These are phyloP conservation scores for Sitta europaea DNA, from an alignment of 2,113 vertebrate genomes.

Conservation along the genomic window DNA sequence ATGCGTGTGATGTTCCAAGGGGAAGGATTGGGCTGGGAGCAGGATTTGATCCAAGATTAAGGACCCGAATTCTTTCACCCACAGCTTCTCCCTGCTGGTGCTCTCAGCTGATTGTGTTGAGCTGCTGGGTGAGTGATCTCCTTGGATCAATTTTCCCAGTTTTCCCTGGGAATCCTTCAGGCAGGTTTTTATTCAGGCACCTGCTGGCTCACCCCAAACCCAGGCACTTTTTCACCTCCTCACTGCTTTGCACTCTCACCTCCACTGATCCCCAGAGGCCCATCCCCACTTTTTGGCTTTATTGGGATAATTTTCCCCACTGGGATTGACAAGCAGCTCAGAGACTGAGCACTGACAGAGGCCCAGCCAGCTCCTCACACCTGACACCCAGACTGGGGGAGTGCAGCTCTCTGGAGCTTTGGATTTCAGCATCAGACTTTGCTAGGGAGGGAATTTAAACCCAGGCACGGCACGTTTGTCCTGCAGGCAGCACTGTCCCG, in stretches of 20 bases:
- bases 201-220: neutral
- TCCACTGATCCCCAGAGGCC: fast-evolving
- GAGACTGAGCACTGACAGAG: fast-evolving
- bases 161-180: neutral
- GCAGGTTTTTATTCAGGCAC: neutral
- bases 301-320: fast-evolving
- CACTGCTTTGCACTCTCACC: neutral
- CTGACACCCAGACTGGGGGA: fast-evolving
- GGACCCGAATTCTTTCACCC: neutral
- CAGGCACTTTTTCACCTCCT: neutral
- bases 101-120: neutral
- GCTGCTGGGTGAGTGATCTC: neutral
- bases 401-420: neutral
- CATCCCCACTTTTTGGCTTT: neutral
- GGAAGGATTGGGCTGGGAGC: neutral
- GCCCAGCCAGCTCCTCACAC: neutral
- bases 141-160: neutral
- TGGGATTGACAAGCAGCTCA: fast-evolving
- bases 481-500: neutral
- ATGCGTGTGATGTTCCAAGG: neutral
- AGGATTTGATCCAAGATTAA: neutral
- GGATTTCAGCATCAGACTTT: neutral
- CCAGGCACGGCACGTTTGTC: fast-evolving
- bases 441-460: neutral
- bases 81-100: fast-evolving